A percentile compares a stretch with the other conserved stretches of the same genome.
Conservation (phyloP, 2,113 vertebrate species). For the Salminus brasiliensis region DNA sequence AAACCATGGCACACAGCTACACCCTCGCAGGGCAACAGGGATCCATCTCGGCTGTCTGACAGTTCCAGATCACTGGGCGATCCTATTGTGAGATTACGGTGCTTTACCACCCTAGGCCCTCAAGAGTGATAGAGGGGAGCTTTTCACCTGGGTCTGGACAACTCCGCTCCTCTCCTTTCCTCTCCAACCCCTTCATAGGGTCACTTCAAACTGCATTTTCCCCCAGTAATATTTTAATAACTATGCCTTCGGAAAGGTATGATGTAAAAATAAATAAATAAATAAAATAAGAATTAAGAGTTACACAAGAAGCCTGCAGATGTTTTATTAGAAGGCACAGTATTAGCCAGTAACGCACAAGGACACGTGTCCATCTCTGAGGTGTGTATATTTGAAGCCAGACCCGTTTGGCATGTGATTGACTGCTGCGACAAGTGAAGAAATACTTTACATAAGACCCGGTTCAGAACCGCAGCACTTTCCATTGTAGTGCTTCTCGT, state of each 20-base stretch:
- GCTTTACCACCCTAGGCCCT: not conserved
- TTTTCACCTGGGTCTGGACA: not conserved
- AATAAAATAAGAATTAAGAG: too few species aligned
- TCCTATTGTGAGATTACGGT: not conserved
- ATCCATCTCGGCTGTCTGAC: not conserved
- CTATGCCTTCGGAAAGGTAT: too few species aligned
- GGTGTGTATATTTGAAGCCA: not conserved
- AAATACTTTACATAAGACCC: not conserved
- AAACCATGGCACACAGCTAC: not conserved
- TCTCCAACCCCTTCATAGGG: not conserved
- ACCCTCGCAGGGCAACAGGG: not conserved
- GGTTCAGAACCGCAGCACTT: not conserved
- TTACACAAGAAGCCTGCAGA: not conserved
- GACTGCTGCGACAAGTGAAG: not conserved
- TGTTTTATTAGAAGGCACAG: not conserved
- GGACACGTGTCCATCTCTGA: not conserved
- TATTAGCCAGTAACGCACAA: not conserved
- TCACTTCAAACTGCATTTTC: not conserved
- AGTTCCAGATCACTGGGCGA: not conserved
- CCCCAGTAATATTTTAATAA: too few species aligned
- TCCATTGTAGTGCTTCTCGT: not conserved
- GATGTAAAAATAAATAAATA: too few species aligned
- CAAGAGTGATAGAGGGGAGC: not conserved
- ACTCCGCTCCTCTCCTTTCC: not conserved
- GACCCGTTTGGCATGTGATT: not conserved